These are phyloP conservation scores for Danio jaintianensis DNA, from an alignment of 2,797 vertebrate species.

Conservation along the genomic window DNA sequence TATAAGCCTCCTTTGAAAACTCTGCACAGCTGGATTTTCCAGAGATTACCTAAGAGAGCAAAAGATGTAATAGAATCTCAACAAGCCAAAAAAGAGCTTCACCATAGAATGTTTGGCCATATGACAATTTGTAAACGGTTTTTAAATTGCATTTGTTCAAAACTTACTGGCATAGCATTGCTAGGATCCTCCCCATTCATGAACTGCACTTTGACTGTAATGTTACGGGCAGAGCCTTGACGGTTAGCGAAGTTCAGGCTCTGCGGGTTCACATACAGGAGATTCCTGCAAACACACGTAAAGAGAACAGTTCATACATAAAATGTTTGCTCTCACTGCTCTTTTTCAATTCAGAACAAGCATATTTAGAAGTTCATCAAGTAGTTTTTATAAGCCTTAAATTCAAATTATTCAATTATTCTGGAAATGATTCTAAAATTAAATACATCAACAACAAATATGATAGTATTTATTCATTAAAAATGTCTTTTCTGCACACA, in stretches of 20 bases:
- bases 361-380: neutral
- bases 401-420: neutral
- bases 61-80: neutral
- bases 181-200: conserved; percentile 97
- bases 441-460: too few species aligned
- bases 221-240: conserved; percentile 97
- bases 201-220: conserved; percentile 99
- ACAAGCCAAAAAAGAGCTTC: neutral
- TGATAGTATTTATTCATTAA: too few species aligned
- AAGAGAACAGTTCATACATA: neutral
- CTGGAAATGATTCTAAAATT: neutral
- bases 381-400: neutral
- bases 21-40: conserved; percentile 99
- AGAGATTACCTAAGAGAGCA: conserved; percentile 90
- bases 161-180: conserved; percentile 94
- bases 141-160: neutral
- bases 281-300: conserved; percentile 83
- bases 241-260: conserved; percentile 99
- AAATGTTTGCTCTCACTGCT: neutral
- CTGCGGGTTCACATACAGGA: conserved; percentile 95
- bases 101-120: neutral
- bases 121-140: neutral
- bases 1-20: conserved; percentile 96
- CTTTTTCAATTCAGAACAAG: neutral
- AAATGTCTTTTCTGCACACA: too few species aligned